Base-by-base conservation (phyloP, 1,140 invertebrate species). In the Polypedilum vanderplanki region DNA sequence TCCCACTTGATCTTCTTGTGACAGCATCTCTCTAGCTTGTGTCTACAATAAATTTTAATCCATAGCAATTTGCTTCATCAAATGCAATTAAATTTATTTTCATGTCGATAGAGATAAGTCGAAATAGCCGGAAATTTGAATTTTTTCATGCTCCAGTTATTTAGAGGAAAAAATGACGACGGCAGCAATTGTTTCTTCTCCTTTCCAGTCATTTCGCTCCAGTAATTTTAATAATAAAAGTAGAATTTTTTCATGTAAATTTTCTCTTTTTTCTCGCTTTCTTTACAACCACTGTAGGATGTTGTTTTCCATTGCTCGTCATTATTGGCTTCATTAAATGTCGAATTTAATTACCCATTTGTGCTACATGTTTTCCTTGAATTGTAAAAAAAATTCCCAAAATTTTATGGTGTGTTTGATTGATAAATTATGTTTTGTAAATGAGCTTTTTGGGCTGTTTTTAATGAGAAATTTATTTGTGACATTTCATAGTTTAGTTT, bases 1-100 rank as follows among this genome's bases (percentile, higher is more conserved):
- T 70, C 65, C 17, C 0, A 9, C 65, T 70, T 70, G 65, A 70
- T 70, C 65, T 70, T 18, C 65, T 20, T 70, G 17, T 70, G 65
- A 70, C 65, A 70, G 7, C 65, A 22, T 18, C 65, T 67, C 41
- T 57, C n/a, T 70, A 18, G n/a, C 17, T n/a, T 67, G 17, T 70
- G 15, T 22, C 65, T 70, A 9, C 15, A 70, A 70, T 70, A 9
- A 18, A 22, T 22, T 70, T 70, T 70, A 70, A 70, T 70, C 65
- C 65, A 7, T 70, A 10, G 10, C 65, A 70, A 70, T 70, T 70
- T 70, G 65, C 18, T 70, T 20, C 24, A 33, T 33, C 18, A 9
- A 70, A 70, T 70, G 65, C 65, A 70, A 70, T 70, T 70, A 70
- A 70, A 70, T 70, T 70, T 70, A 70, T 70, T 12, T 70, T 70